Evolutionary conservation across 64 coral and sea anemone genomes (phyloP).

Genomic region (Montipora foliosa): DNA sequence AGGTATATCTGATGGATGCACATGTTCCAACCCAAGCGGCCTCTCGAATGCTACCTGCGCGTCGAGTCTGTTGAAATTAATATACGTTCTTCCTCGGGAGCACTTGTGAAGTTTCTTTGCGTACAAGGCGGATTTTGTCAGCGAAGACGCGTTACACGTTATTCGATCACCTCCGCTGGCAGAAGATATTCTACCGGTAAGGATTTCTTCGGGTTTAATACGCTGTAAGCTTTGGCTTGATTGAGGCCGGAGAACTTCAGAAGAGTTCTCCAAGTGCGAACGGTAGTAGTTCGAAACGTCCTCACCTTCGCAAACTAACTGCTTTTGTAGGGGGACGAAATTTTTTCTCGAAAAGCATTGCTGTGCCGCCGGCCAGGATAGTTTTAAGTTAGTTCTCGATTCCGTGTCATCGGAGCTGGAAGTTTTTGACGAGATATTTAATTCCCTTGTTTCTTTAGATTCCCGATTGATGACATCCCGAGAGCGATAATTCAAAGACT

Average conservation of each 20-base stretch:
- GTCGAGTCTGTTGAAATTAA: slow-evolving; percentile 80
- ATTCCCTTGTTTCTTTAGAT: neutral
- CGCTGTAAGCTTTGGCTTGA: slow-evolving; percentile 69
- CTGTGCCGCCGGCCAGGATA: slow-evolving; percentile 52
- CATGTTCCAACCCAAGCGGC: slow-evolving; percentile 60
- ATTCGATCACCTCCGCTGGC: slow-evolving; percentile 66
- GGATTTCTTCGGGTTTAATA: slow-evolving; percentile 36
- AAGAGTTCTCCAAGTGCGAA: slow-evolving; percentile 45
- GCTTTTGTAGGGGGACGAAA: neutral
- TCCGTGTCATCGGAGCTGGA: neutral
- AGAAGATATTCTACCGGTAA: slow-evolving; percentile 66
- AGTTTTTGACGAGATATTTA: neutral
- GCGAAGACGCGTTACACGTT: slow-evolving; percentile 45
- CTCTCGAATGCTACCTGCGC: slow-evolving; percentile 58
- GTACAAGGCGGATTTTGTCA: slow-evolving; percentile 17
- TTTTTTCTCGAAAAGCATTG: slow-evolving; percentile 33
- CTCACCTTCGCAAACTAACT: slow-evolving; percentile 39
- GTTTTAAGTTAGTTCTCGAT: slow-evolving; percentile 16
- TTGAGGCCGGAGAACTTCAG: slow-evolving; percentile 62
- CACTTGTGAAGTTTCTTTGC: neutral
- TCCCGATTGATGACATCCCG: neutral
- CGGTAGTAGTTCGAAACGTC: slow-evolving; percentile 23
- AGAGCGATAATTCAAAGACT: neutral
- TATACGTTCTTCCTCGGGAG: slow-evolving; percentile 61
- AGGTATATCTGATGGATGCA: slow-evolving; percentile 80